Conservation (phyloP, 2,888 invertebrate species). For the Lithodes maja region DNA sequence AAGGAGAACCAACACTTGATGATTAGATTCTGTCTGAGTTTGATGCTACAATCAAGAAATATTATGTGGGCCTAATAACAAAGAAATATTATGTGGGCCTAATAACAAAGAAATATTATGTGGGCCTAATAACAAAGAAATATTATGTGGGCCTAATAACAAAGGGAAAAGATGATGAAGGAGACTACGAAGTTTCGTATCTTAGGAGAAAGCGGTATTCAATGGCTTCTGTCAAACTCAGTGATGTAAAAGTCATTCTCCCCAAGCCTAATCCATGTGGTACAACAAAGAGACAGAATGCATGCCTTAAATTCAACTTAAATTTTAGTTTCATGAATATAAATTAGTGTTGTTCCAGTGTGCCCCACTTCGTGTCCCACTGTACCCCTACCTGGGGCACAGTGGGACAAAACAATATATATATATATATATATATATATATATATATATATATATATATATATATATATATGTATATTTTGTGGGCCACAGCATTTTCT, state of each 20-base stretch:
- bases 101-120: constrained; percentile 37
- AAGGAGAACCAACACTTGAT: constrained; percentile 26
- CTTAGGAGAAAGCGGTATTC: neutral
- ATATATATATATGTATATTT: neutral
- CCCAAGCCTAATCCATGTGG: constrained; percentile 23
- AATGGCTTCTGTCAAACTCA: constrained; percentile 14
- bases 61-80: constrained; percentile 12
- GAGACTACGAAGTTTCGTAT: constrained; percentile 15
- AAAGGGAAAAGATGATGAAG: constrained; percentile 15
- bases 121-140: constrained; percentile 28
- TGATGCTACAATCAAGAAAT: constrained; percentile 29
- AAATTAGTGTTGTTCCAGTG: constrained; percentile 27
- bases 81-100: constrained; percentile 27
- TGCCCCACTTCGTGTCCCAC: constrained; percentile 26
- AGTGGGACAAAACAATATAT: neutral
- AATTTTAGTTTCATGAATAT: constrained; percentile 21
- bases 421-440: neutral
- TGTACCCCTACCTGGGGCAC: constrained; percentile 17
- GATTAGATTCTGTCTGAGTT: constrained; percentile 40
- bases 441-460: neutral
- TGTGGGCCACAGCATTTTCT: constrained; percentile 16
- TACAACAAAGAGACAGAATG: constrained; percentile 24
- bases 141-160: constrained; percentile 19
- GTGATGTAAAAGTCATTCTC: constrained; percentile 16
- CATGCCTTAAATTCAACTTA: constrained; percentile 6